Evolutionary conservation across 2,113 vertebrate genomes (phyloP).

Genomic region (Hippopotamus amphibius): DNA sequence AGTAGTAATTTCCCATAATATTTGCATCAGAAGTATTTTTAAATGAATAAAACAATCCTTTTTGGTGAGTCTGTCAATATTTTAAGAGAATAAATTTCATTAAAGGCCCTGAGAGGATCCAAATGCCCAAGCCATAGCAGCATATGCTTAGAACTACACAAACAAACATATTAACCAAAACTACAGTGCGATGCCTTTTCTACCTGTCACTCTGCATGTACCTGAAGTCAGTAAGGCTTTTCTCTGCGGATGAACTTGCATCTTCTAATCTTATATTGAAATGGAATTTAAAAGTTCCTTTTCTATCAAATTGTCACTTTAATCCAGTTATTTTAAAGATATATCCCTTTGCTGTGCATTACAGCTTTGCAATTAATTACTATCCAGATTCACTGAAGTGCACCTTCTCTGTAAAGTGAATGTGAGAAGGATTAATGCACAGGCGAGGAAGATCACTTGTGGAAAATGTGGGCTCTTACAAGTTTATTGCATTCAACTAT

Average conservation of each 20-base stretch:
- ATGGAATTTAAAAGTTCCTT: conserved; percentile 46
- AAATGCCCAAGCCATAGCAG: neutral
- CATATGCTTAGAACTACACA: neutral
- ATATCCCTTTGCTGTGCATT: neutral
- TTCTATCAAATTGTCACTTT: neutral
- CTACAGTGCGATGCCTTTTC: neutral
- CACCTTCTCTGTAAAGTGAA: neutral
- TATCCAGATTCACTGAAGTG: neutral
- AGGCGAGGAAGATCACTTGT: neutral
- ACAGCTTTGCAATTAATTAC: conserved; percentile 2
- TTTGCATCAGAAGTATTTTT: neutral
- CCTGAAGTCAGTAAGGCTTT: neutral
- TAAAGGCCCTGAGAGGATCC: neutral
- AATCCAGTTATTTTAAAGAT: conserved; percentile 32
- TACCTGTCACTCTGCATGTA: neutral
- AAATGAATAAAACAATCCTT: neutral
- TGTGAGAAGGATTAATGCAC: neutral
- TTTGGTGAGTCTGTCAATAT: neutral
- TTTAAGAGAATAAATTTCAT: neutral
- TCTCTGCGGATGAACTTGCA: neutral
- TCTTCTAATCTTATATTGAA: conserved; percentile 11
- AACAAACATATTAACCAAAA: neutral
- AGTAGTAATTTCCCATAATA: neutral
- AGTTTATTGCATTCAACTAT: neutral
- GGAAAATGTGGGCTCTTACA: neutral